Evolutionary conservation across 2,113 vertebrate species (phyloP).

Genomic region (Halichoeres trimaculatus): DNA sequence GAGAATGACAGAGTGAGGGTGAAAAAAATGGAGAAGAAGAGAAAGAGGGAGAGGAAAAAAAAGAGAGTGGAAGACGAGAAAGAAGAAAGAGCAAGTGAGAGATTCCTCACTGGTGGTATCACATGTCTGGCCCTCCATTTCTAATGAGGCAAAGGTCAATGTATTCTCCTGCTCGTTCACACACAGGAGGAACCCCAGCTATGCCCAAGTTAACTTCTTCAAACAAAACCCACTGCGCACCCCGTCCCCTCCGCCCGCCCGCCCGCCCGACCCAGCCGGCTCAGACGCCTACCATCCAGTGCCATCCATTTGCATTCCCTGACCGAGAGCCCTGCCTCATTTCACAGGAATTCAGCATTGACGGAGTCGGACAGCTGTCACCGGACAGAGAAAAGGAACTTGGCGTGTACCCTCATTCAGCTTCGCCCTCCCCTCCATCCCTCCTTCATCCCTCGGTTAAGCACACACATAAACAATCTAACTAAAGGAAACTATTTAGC

Average conservation of each 20-base stretch:
- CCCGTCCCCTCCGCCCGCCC: neutral
- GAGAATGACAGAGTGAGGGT: slow-evolving; percentile 52
- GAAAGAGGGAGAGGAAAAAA: slow-evolving; percentile 43
- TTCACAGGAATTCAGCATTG: slow-evolving; percentile 81
- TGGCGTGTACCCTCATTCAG: slow-evolving; percentile 67
- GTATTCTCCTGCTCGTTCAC: slow-evolving; percentile 92
- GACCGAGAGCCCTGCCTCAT: slow-evolving; percentile 75
- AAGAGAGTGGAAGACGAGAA: slow-evolving; percentile 34
- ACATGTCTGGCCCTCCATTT: slow-evolving; percentile 89
- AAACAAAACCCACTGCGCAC: slow-evolving; percentile 71
- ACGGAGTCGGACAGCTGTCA: slow-evolving; percentile 84
- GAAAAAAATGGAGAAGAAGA: slow-evolving; percentile 6
- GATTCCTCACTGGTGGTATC: slow-evolving; percentile 84
- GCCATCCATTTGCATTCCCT: slow-evolving; percentile 75
- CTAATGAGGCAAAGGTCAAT: slow-evolving; percentile 95
- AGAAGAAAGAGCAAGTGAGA: slow-evolving; percentile 44
- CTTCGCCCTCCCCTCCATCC: slow-evolving; percentile 30
- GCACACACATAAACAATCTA: slow-evolving; percentile 74
- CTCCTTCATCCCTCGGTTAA: slow-evolving; percentile 42
- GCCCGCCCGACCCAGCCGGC: neutral
- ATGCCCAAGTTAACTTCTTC: slow-evolving; percentile 90
- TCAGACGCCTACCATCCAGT: slow-evolving; percentile 34
- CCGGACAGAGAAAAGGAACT: slow-evolving; percentile 70
- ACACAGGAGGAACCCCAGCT: slow-evolving; percentile 90
- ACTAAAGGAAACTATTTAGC: slow-evolving; percentile 37